Conservation (phyloP, 2,888 invertebrate genomes). For the Drosophila incognita region DNA sequence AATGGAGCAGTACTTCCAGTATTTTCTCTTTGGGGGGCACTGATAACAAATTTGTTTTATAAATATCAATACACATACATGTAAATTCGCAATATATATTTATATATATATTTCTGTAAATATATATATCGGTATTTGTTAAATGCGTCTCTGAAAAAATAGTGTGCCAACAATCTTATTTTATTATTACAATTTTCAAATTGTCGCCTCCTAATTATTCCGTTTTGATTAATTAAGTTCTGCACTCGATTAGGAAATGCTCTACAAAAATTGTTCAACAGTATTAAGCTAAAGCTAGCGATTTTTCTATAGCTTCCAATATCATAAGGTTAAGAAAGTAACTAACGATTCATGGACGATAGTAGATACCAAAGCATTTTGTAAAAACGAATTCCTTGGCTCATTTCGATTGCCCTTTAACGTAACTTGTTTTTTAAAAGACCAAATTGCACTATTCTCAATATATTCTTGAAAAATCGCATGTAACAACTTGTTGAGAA, state of each 20-base stretch:
- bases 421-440: neutral
- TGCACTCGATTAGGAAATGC: conserved; percentile 34
- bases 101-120: conserved; percentile 46
- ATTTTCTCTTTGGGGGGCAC: conserved; percentile 29
- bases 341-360: conserved; percentile 26
- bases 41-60: conserved; percentile 61
- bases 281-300: conserved; percentile 49
- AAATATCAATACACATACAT: conserved; percentile 53
- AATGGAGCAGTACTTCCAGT: conserved; percentile 42
- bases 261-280: conserved; percentile 56
- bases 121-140: conserved; percentile 64
- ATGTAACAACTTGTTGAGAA: neutral
- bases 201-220: conserved; percentile 15
- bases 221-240: conserved; percentile 47
- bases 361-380: conserved; percentile 1
- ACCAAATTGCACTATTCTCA: neutral
- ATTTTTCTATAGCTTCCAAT: conserved; percentile 15
- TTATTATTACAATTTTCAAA: conserved; percentile 11
- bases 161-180: conserved; percentile 63
- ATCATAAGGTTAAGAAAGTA: conserved; percentile 35
- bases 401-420: conserved; percentile 11
- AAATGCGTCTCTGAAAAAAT: conserved; percentile 79
- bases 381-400: conserved; percentile 2
- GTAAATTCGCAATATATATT: conserved; percentile 43
- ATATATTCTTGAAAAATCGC: neutral